Evolutionary conservation across 2,797 vertebrate species (phyloP).

Genomic region (Novumbra hubbsi): DNA sequence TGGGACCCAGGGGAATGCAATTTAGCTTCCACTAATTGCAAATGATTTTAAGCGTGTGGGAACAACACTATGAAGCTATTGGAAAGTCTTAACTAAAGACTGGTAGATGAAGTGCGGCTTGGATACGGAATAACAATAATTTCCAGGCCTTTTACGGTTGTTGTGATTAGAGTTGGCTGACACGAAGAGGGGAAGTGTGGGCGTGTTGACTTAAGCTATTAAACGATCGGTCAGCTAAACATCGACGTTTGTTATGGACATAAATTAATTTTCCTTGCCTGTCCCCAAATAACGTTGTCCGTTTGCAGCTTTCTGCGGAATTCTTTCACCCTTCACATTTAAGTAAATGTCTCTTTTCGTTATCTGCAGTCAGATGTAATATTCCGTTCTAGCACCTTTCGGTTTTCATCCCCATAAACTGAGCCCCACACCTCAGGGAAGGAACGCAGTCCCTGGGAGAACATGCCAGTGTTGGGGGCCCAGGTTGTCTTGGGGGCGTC

Average conservation of each 20-base stretch:
- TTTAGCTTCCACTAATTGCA: slow-evolving; percentile 47
- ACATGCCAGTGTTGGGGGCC: slow-evolving; percentile 10
- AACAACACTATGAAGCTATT: slow-evolving; percentile 42
- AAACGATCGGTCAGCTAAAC: background rate
- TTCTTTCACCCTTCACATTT: background rate
- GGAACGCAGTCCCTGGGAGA: slow-evolving; percentile 33
- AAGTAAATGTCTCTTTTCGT: background rate
- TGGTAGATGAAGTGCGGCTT: slow-evolving; percentile 32
- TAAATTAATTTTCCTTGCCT: background rate
- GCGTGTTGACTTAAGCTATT: background rate
- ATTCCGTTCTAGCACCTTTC: background rate
- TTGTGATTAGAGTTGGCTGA: background rate
- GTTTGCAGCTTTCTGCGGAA: background rate
- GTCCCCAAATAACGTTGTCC: background rate
- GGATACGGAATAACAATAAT: slow-evolving; percentile 37
- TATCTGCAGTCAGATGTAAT: background rate
- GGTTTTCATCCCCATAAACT: slow-evolving; percentile 6
- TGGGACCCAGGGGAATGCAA: slow-evolving; percentile 43
- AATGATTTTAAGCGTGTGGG: slow-evolving; percentile 43
- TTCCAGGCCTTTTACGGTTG: background rate
- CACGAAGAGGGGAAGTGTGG: background rate
- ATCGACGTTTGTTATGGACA: background rate
- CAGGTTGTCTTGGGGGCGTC: slow-evolving; percentile 15
- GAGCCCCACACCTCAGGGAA: slow-evolving; percentile 19
- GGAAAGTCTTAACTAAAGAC: slow-evolving; percentile 45